phyloP scores from a whole-genome alignment of 37 sponge, comb jelly and placozoan species.

The Axinella damicornis region DNA sequence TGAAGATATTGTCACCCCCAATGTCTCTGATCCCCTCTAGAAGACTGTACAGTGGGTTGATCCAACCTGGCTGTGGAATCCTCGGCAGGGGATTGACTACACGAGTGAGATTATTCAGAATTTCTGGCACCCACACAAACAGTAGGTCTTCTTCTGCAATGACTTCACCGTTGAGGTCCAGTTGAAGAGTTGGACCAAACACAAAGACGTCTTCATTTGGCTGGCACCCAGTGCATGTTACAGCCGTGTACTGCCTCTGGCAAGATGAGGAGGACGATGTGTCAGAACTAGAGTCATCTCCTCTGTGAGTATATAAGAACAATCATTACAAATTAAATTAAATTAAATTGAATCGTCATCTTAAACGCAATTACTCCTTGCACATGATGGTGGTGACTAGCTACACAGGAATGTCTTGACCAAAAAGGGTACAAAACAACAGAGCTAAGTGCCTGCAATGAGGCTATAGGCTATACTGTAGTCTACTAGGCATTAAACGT shows the following conservation, averaged over 20 bases:
- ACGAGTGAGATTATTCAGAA: constrained; percentile 1
- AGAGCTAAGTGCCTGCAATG: no score
- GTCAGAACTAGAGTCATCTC: no score
- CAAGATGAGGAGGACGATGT: not conserved
- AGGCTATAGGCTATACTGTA: no score
- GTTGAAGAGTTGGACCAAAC: constrained; percentile 30
- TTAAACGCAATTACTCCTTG: no score
- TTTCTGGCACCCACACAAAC: constrained; percentile 19
- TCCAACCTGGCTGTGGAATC: not conserved
- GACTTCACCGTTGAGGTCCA: not conserved
- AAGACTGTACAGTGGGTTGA: not conserved
- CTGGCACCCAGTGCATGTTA: constrained; percentile 29
- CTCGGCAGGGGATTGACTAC: not conserved
- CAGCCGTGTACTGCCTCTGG: constrained; percentile 19
- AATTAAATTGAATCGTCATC: no score
- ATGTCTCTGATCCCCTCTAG: not conserved
- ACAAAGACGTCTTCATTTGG: constrained; percentile 29
- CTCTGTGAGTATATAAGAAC: no score
- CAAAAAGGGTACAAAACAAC: no score
- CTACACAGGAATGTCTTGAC: no score
- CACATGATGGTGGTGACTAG: no score
- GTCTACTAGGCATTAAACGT: no score
- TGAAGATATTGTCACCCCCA: constrained; percentile 34
- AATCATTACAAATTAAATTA: no score
- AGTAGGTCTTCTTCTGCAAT: constrained; percentile 5